Evolutionary conservation across 2,888 invertebrate genomes (phyloP).

Genomic region (Vesta saturnalis): DNA sequence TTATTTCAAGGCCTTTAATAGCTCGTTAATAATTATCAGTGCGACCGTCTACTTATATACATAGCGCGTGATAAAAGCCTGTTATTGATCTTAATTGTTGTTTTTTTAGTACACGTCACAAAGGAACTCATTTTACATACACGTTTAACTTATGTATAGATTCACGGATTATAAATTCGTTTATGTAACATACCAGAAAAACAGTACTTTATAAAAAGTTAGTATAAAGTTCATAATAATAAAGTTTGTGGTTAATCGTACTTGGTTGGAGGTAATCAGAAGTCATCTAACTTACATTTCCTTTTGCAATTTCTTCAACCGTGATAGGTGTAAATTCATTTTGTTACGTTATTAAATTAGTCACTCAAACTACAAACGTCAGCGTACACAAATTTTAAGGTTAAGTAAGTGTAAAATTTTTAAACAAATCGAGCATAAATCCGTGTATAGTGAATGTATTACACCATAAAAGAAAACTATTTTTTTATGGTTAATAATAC

Average conservation of each 20-base stretch:
- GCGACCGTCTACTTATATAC: slow-evolving; percentile 19
- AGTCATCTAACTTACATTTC: slow-evolving; percentile 1
- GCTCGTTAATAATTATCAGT: slow-evolving; percentile 21
- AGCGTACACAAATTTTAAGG: too few relatives aligned
- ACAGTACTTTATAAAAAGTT: background rate
- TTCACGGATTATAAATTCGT: slow-evolving; percentile 13
- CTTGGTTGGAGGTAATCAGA: background rate
- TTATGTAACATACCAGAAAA: slow-evolving; percentile 1
- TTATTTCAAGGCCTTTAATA: slow-evolving; percentile 20
- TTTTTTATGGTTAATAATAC: too few relatives aligned
- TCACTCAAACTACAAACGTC: too few relatives aligned
- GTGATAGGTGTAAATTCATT: too few relatives aligned
- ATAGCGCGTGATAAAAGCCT: slow-evolving; percentile 24
- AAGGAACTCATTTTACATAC: background rate
- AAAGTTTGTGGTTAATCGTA: background rate
- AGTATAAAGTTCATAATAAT: background rate
- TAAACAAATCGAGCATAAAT: background rate
- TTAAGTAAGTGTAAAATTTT: too few relatives aligned
- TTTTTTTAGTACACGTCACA: slow-evolving; percentile 16
- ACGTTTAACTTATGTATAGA: slow-evolving; percentile 4
- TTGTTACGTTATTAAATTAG: too few relatives aligned
- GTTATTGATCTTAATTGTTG: slow-evolving; percentile 29
- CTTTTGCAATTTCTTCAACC: background rate
- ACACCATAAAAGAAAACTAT: too few relatives aligned
- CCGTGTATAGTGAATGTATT: too few relatives aligned